These are phyloP conservation scores for Setipinna tenuifilis DNA, from an alignment of 2,797 vertebrate genomes.

Conservation along the genomic window DNA sequence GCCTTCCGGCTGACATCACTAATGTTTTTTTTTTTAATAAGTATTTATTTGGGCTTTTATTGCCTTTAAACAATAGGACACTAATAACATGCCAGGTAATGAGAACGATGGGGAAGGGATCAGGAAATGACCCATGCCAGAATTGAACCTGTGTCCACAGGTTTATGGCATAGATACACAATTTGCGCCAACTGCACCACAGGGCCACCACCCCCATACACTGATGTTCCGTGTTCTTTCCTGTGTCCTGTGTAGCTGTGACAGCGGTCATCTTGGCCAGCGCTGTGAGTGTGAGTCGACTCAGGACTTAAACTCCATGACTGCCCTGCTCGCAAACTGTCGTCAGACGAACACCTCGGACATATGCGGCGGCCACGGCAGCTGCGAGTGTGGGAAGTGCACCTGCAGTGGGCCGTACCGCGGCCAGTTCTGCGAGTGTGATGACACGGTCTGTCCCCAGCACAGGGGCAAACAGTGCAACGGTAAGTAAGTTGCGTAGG, in stretches of 20 bases:
- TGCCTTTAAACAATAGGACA: too few relatives aligned
- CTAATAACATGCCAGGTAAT: too few relatives aligned
- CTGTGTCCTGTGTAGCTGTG: slow-evolving; percentile 65
- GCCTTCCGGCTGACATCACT: too few relatives aligned
- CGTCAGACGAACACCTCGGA: slow-evolving; percentile 40
- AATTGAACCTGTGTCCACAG: too few relatives aligned
- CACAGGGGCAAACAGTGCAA: slow-evolving; percentile 69
- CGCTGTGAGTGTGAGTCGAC: slow-evolving; percentile 71
- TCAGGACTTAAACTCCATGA: slow-evolving; percentile 46
- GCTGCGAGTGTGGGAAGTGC: slow-evolving; percentile 76
- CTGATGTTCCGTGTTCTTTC: too few relatives aligned
- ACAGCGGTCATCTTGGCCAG: slow-evolving; percentile 62
- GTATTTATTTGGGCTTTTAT: too few relatives aligned
- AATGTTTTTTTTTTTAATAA: too few relatives aligned
- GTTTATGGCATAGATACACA: too few relatives aligned
- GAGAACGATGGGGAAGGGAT: too few relatives aligned
- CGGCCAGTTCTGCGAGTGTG: slow-evolving; percentile 73
- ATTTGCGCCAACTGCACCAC: too few relatives aligned
- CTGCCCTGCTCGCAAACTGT: slow-evolving; percentile 60
- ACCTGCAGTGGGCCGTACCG: slow-evolving; percentile 62
- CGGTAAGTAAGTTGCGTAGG: slow-evolving; percentile 67
- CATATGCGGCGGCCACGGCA: slow-evolving; percentile 72
- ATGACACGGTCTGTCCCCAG: slow-evolving; percentile 68
- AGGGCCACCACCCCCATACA: too few relatives aligned
- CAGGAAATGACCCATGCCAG: too few relatives aligned